Percentiles rank a stretch among this genome's conserved stretches.
Conservation (phyloP, 2,797 vertebrate genomes). For the Pangasius djambal region DNA sequence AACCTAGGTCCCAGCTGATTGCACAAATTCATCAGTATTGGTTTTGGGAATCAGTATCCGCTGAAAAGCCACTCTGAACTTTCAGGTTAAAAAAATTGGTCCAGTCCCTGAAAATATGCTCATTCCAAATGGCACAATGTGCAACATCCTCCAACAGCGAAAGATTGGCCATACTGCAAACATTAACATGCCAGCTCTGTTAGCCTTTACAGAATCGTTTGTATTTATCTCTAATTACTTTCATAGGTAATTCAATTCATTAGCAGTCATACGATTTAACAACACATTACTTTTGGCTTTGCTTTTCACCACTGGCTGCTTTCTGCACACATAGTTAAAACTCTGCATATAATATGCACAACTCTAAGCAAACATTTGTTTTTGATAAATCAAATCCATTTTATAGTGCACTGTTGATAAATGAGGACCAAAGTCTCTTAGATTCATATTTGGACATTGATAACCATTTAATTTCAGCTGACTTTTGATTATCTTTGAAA, state of each 20-base stretch:
- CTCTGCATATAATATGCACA: not conserved
- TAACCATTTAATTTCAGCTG: not conserved
- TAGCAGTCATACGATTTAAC: not conserved
- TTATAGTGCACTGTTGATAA: not conserved
- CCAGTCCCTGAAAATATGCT: not conserved
- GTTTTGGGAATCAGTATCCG: not conserved
- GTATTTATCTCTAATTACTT: not conserved
- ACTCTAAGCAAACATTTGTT: not conserved
- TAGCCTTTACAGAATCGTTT: not conserved
- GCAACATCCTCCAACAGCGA: not conserved
- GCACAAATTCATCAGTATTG: not conserved
- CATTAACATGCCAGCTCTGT: not conserved
- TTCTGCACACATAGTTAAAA: not conserved
- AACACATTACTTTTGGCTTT: not conserved
- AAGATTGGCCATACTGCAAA: not conserved
- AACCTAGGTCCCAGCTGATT: not conserved
- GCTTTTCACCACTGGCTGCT: not conserved
- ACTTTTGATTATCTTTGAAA: not conserved
- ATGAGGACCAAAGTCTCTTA: not conserved
- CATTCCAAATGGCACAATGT: not conserved
- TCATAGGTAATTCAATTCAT: not conserved
- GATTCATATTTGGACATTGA: not conserved
- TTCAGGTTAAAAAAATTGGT: not conserved
- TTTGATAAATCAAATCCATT: not conserved
- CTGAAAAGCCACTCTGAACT: not conserved